Evolutionary conservation across 2,888 invertebrate genomes (phyloP), one percentile per base, ranked within the genome.

Genomic region (Scaptomyza flava): DNA sequence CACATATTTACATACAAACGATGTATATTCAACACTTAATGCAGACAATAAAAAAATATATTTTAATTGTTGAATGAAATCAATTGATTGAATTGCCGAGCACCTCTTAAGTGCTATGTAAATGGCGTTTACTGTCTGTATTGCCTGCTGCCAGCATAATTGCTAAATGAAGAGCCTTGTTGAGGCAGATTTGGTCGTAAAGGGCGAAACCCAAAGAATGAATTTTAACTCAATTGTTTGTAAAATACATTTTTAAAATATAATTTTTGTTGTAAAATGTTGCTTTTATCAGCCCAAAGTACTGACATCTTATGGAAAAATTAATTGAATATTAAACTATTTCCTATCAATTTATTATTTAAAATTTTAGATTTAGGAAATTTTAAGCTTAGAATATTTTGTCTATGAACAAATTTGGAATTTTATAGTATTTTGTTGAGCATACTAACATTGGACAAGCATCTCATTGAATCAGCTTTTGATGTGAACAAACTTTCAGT

Each of bases 41-140:
- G 33, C 62, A 56, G 52, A 64, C 48, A 56, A 67, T 53, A 33
- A 68, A 68, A 54, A 66, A 62, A 58, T 67, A 54, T 63, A 67
- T 76, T 68, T 71, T 79, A 79, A 80, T 76, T 77, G 79, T 68
- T 70, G 8, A 51, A 58, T 68, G 66, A 68, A 72, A 77, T 77
- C 77, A 77, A 77, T 79, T 69, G 65, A 54, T 33, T 65, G 46
- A 59, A 73, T 67, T 71, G 71, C 33, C 57, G 41, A 51, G 56
- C 62, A 60, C 36, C 71, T 75, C 69, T 69, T 61, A 53, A 73
- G 76, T 58, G 56, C 36, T 62, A 59, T 53, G 53, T 74, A 27
- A 75, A 72, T 58, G 59, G 62, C 17, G 59, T 75, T 75, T 59
- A 58, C 52, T 64, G 48, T 59, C 27, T 53, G 30, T n/a, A 41